Percentiles rank a stretch among this genome's conserved stretches.
Conservation (phyloP, 2,888 invertebrate species). For the Crocallis elinguaria region DNA sequence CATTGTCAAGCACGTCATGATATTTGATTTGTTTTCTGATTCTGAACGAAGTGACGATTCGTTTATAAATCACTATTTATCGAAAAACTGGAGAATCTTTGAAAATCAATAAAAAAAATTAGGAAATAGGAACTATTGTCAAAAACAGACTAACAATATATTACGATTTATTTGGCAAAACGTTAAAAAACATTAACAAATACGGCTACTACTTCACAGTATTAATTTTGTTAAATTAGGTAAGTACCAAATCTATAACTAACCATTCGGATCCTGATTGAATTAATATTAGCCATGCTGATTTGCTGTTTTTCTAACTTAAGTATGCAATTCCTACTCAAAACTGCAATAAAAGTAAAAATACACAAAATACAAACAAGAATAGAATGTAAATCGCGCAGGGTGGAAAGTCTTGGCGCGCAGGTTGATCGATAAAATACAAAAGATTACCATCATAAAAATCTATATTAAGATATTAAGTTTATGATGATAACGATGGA, state of each 20-base stretch:
- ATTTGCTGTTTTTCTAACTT: neutral
- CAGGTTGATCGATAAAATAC: conserved; percentile 4
- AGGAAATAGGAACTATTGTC: no score
- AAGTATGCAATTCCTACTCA: neutral
- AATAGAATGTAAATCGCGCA: neutral
- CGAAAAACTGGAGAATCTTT: no score
- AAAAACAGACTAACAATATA: no score
- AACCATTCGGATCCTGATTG: conserved; percentile 68
- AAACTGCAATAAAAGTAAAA: no score
- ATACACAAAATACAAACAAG: neutral
- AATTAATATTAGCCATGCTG: conserved; percentile 64
- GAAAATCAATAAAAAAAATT: neutral
- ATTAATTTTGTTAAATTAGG: neutral
- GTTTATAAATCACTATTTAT: no score
- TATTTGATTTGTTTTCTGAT: neutral
- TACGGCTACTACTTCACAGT: neutral
- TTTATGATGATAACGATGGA: no score
- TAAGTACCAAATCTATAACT: conserved; percentile 36
- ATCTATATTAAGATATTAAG: no score
- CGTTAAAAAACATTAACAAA: no score
- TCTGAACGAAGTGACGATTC: neutral
- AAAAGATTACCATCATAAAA: conserved; percentile 6
- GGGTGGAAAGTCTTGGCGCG: no score
- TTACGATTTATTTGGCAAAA: no score
- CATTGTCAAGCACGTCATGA: neutral